phyloP scores from a whole-genome alignment of 1,140 invertebrate species.

The Papilio dardanus region DNA sequence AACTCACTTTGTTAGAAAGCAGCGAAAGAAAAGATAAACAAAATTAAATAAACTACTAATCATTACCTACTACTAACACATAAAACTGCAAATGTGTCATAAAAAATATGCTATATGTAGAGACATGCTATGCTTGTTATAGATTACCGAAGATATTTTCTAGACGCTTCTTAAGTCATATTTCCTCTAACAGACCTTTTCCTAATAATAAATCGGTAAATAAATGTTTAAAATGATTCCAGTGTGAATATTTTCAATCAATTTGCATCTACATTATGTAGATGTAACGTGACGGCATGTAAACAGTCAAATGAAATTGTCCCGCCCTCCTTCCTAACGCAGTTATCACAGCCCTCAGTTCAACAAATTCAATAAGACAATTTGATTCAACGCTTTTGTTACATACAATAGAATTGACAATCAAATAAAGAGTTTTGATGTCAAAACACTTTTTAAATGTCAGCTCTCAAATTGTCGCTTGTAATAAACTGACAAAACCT shows the following conservation, averaged over 20 bases:
- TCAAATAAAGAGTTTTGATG: conserved; percentile 7
- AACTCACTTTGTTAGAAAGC: too few species aligned
- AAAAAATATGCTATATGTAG: too few species aligned
- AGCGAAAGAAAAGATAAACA: too few species aligned
- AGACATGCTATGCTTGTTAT: too few species aligned
- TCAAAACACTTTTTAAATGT: conserved; percentile 2
- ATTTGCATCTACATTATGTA: not conserved
- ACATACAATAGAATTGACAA: not conserved
- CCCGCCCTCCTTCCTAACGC: conserved; percentile 4
- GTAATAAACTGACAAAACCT: too few species aligned
- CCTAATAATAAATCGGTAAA: too few species aligned
- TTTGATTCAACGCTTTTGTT: conserved; percentile 6
- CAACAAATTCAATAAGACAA: conserved; percentile 22
- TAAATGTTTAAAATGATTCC: not conserved
- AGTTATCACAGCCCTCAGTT: conserved; percentile 21
- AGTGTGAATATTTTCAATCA: not conserved
- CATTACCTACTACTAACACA: too few species aligned
- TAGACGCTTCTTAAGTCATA: not conserved
- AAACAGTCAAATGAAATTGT: conserved; percentile 22
- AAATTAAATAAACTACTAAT: too few species aligned
- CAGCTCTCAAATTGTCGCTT: not conserved
- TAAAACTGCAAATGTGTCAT: too few species aligned
- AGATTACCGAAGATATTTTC: not conserved
- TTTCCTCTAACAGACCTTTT: too few species aligned
- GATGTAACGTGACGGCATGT: conserved; percentile 2